Evolutionary conservation across 2,888 invertebrate species (phyloP), one percentile per base, ranked within the genome.

Genomic region (Brenthis hecate): DNA sequence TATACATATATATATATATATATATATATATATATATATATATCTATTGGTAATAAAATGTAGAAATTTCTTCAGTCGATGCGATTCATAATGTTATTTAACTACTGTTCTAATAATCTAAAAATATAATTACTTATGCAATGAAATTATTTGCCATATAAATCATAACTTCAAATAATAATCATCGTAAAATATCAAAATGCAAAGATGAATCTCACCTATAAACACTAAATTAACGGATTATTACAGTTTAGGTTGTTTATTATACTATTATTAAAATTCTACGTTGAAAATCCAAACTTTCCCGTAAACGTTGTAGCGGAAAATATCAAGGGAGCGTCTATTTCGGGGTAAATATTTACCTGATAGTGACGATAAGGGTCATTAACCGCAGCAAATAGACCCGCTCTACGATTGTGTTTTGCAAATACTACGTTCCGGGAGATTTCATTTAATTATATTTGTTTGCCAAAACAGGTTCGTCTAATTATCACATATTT

Each of bases 351-450:
- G 70, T 66, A 69, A 71, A 68, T 66, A 72, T 74, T 75, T 73
- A 72, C 70, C 71, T 69, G 75, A 73, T 73, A 71, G 71, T 65
- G 65, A 65, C 56, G 76, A 75, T 77, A 76, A 75, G 72, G 73
- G 65, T 70, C 76, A 74, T 77, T 73, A 75, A 63, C 55, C 65
- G 54, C 63, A 57, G 58, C 58, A 66, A 68, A 73, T 71, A 69
- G 57, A 61, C 70, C 65, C 58, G 48, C 65, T 50, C 55, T 36
- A 53, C 43, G 56, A 36, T 60, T 66, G 56, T 56, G 50, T 61
- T 61, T 51, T 54, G 65, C 47, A 56, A 61, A 53, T 43, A 61
- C 23, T 23, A 54, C 13, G 13, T 47, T 23, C 51, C 51, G 11
- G 11, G 8, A 43, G 54, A 53, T 43, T 60, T 14, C 48, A 48